A percentile compares a stretch with the other conserved stretches of the same genome.
These are phyloP conservation scores for Synergus umbraculus DNA, from an alignment of 2,888 invertebrate species.

Conservation along the genomic window DNA sequence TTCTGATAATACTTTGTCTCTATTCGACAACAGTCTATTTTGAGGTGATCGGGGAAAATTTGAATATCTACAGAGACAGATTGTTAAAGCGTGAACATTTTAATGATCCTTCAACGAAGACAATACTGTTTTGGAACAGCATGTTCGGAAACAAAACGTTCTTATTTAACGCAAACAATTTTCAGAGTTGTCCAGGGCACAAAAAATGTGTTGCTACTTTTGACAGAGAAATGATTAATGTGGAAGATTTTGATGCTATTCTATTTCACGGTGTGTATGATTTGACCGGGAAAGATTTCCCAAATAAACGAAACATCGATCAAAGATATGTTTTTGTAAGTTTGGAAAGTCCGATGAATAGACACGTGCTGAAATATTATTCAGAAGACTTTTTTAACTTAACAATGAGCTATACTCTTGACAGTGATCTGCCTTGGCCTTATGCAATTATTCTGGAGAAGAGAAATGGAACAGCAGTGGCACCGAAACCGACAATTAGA, in stretches of 20 bases:
- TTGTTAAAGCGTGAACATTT: not conserved
- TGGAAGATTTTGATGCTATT: constrained; percentile 79
- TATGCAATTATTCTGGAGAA: constrained; percentile 71
- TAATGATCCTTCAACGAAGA: constrained; percentile 53
- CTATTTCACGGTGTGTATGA: constrained; percentile 78
- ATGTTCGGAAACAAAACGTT: constrained; percentile 66
- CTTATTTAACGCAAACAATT: constrained; percentile 63
- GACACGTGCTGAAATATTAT: constrained; percentile 54
- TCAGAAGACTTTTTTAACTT: constrained; percentile 78
- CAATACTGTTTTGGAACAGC: constrained; percentile 69
- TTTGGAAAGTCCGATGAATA: constrained; percentile 77
- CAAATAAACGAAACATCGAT: constrained; percentile 68
- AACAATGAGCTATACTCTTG: constrained; percentile 80
- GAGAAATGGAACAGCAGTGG: constrained; percentile 57
- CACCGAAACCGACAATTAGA: constrained; percentile 52
- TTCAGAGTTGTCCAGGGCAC: constrained; percentile 64
- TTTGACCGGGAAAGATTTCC: constrained; percentile 69
- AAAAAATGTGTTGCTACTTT: constrained; percentile 78
- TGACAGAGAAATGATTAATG: constrained; percentile 68
- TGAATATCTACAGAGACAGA: too few species aligned
- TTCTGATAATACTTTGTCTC: too few species aligned
- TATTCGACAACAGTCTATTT: too few species aligned
- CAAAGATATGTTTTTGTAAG: constrained; percentile 79
- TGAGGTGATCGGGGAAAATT: too few species aligned
- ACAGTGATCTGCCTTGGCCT: constrained; percentile 78